These are phyloP conservation scores for Drosophila koepferae DNA, from an alignment of 2,888 invertebrate species.

Conservation along the genomic window DNA sequence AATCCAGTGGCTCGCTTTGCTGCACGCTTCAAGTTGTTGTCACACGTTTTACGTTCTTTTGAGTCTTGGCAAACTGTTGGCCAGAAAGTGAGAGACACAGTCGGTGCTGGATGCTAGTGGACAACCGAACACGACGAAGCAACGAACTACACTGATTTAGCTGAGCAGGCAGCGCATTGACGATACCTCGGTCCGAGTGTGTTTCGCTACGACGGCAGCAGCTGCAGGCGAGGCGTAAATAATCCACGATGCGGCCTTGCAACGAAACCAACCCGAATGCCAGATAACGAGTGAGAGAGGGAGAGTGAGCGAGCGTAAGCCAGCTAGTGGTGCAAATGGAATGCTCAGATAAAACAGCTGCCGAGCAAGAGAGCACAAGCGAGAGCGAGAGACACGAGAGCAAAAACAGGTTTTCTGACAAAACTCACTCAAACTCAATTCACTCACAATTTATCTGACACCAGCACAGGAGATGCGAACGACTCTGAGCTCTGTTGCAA, in stretches of 20 bases:
- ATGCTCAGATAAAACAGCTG: slow-evolving; percentile 41
- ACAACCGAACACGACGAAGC: slow-evolving; percentile 83
- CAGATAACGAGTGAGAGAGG: background rate
- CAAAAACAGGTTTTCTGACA: slow-evolving; percentile 37
- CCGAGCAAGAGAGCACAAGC: background rate
- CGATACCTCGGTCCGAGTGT: slow-evolving; percentile 80
- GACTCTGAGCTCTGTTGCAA: slow-evolving; percentile 21
- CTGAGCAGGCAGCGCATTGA: slow-evolving; percentile 59
- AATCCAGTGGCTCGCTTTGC: slow-evolving; percentile 83
- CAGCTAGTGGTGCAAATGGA: slow-evolving; percentile 1
- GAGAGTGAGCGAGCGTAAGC: slow-evolving; percentile 17
- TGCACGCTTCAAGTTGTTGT: slow-evolving; percentile 81
- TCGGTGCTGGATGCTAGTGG: slow-evolving; percentile 45
- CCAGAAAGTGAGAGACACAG: slow-evolving; percentile 29
- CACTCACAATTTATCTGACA: slow-evolving; percentile 69
- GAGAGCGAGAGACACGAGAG: background rate
- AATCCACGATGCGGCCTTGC: slow-evolving; percentile 61
- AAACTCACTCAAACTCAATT: slow-evolving; percentile 45
- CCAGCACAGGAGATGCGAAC: background rate
- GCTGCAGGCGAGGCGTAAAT: slow-evolving; percentile 66
- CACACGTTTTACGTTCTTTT: slow-evolving; percentile 65
- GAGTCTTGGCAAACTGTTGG: slow-evolving; percentile 31
- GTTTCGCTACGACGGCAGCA: slow-evolving; percentile 34
- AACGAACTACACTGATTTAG: slow-evolving; percentile 83
- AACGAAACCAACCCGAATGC: slow-evolving; percentile 14